Base-by-base conservation (phyloP, 2,888 invertebrate species). In the Calameuta pallipes region DNA sequence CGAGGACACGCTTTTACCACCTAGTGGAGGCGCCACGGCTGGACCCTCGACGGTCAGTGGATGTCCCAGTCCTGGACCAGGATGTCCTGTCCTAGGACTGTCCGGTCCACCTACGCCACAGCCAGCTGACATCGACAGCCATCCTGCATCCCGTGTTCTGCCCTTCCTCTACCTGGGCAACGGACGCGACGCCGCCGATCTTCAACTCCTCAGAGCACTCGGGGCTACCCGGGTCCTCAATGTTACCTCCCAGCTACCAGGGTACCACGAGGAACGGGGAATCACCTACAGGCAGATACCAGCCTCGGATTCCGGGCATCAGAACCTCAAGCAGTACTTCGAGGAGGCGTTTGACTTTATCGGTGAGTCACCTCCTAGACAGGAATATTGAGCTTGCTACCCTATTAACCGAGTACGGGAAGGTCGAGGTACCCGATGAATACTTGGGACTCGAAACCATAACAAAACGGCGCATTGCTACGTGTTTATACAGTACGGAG, bases 251-350 rank as follows among this genome's bases (percentile, higher is more conserved):
- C 95, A 96, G 90, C 92, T 95, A 88, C 95, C 96, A 79, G 94
- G 95, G 80, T 94, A 95, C 90, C 95, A 95, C 92, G 94, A 95
- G 90, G 93, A 93, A 82, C 92, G 94, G 83, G 95, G 94, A 80
- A 94, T 94, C 87, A 93, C 93, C 80, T 96, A 96, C 92, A 95
- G 95, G 92, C 95, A 96, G 90, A 94, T 97, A 90, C 96, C 96
- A 79, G 97, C 97, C 84, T 94, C 95, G 81, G 97, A 97, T 93
- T 96, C 95, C 83, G 95, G 95, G 75, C 95, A 96, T 89, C 97
- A 97, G 91, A 97, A 97, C 93, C 94, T 97, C 81, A 96, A 96
- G 88, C 97, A 97, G 93, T 97, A 96, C 93, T 97, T 97, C 93
- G 96, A 96, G 90, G 96, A 97, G 91, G 96, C 97, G 86, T 96